A percentile compares a stretch with the other conserved stretches of the same genome.
Conservation (phyloP, 2,113 vertebrate genomes). For the Fulmarus glacialis region DNA sequence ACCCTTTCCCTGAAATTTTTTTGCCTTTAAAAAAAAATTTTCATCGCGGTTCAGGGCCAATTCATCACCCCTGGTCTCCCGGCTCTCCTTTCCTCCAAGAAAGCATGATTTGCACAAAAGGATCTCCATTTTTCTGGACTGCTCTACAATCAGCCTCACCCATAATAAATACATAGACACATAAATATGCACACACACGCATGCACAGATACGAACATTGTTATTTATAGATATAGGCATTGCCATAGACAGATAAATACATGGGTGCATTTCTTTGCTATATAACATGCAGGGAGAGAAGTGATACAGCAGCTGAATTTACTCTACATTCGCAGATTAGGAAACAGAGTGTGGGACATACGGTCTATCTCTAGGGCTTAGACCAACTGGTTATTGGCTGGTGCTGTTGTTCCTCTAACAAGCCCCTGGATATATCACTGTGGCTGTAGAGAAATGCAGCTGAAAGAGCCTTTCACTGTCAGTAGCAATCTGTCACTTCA, state of each 20-base stretch:
- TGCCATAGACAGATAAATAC: background rate
- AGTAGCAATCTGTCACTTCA: constrained; percentile 57
- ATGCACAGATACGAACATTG: background rate
- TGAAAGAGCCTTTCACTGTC: constrained; percentile 37
- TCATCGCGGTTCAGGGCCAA: background rate
- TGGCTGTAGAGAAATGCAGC: constrained; percentile 55
- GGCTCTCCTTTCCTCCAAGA: background rate
- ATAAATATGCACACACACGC: constrained; percentile 4
- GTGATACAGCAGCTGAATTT: background rate
- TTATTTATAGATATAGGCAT: constrained; percentile 19
- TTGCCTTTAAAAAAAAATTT: background rate
- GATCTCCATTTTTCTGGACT: constrained; percentile 1
- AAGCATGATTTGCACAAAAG: background rate
- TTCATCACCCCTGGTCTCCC: background rate
- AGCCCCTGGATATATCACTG: constrained; percentile 46
- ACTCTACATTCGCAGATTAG: background rate
- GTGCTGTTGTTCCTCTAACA: constrained; percentile 52
- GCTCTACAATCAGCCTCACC: background rate
- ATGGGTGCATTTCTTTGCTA: background rate
- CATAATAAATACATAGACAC: background rate
- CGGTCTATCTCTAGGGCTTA: constrained; percentile 46
- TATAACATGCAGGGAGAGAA: background rate
- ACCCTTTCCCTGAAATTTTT: constrained; percentile 19
- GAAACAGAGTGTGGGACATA: constrained; percentile 48
- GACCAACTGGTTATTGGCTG: constrained; percentile 51